phyloP scores from a whole-genome alignment of 2,888 invertebrate genomes.

The Thymelicus acteon region DNA sequence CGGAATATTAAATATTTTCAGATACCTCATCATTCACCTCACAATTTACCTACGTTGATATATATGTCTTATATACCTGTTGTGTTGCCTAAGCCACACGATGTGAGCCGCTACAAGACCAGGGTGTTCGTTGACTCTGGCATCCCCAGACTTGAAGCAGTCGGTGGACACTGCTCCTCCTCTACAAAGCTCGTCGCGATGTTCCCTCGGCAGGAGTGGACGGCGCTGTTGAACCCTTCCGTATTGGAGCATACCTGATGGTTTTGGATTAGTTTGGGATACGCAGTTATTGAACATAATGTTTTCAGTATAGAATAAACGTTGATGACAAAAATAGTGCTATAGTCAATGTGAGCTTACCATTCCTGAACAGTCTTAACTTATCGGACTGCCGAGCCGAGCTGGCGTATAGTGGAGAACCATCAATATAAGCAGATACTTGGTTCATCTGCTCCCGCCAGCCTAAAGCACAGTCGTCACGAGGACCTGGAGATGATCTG shows the following conservation, averaged over 20 bases:
- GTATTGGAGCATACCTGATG: slow-evolving; percentile 84
- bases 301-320: no score
- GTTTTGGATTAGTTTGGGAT: neutral
- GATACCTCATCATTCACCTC: no score
- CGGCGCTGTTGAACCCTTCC: slow-evolving; percentile 87
- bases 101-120: slow-evolving; percentile 91
- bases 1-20: neutral
- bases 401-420: slow-evolving; percentile 92
- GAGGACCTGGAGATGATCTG: slow-evolving; percentile 91
- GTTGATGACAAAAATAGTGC: no score
- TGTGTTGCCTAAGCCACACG: slow-evolving; percentile 90
- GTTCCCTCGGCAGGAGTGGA: slow-evolving; percentile 83
- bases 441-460: slow-evolving; percentile 95
- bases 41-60: neutral
- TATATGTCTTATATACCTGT: slow-evolving; percentile 68
- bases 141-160: slow-evolving; percentile 92
- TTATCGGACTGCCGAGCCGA: slow-evolving; percentile 89
- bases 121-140: slow-evolving; percentile 92
- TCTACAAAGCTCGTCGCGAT: slow-evolving; percentile 88
- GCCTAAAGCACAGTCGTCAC: slow-evolving; percentile 91
- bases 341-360: slow-evolving; percentile 61
- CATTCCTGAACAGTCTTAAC: slow-evolving; percentile 90
- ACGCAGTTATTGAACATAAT: neutral
- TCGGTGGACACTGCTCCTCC: slow-evolving; percentile 89
- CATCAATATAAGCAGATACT: slow-evolving; percentile 92